Evolutionary conservation across 2,113 vertebrate genomes (phyloP).

Genomic region (Gallinago paraguaiae): DNA sequence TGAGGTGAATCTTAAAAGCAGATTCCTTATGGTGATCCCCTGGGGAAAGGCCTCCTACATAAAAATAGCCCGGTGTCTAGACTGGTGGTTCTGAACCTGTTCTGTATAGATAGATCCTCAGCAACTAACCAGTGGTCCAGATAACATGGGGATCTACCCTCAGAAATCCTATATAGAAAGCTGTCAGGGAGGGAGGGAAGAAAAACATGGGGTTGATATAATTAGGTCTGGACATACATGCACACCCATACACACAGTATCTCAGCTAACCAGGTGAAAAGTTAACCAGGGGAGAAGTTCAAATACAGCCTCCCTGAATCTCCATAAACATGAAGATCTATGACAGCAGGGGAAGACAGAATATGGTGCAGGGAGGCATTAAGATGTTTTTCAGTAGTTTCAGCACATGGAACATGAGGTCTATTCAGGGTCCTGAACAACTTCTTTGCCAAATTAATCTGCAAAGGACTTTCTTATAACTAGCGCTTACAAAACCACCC

Average conservation of each 20-base stretch:
- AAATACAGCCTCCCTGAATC: background rate
- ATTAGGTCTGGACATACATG: background rate
- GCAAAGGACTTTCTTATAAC: slow-evolving; percentile 36
- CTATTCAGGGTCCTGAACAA: slow-evolving; percentile 27
- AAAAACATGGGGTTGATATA: background rate
- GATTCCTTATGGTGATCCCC: background rate
- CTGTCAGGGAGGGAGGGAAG: background rate
- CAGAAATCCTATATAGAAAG: background rate
- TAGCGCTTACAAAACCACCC: slow-evolving; percentile 45
- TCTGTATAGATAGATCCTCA: background rate
- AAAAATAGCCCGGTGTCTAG: background rate
- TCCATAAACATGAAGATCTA: background rate
- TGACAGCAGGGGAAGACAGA: background rate
- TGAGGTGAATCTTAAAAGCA: background rate
- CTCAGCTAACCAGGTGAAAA: background rate
- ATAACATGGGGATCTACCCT: background rate
- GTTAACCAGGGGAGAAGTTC: background rate
- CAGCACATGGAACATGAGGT: background rate
- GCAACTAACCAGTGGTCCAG: background rate
- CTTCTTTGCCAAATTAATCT: slow-evolving; percentile 54
- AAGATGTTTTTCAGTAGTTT: slow-evolving; percentile 39
- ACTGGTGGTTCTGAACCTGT: background rate
- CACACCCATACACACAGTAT: background rate
- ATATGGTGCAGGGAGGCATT: background rate
- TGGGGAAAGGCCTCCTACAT: background rate